phyloP scores from a whole-genome alignment of 2,888 invertebrate species.

The Antheraea yamamai region DNA sequence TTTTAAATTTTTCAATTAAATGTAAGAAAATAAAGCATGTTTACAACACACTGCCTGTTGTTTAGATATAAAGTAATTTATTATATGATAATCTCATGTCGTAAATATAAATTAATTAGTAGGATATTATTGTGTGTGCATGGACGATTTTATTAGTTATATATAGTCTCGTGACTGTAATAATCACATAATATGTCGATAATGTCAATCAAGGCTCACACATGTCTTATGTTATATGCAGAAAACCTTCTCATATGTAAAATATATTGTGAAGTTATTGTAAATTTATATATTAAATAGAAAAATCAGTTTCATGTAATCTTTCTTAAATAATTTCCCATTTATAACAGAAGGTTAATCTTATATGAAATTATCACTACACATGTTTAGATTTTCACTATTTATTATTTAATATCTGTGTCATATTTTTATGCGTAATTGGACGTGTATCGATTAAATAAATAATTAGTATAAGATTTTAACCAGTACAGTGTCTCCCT shows the following conservation, averaged over 20 bases:
- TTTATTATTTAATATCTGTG: background rate
- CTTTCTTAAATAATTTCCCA: background rate
- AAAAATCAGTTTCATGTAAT: background rate
- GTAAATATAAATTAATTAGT: conserved; percentile 28
- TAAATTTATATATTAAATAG: background rate
- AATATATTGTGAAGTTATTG: conserved; percentile 1
- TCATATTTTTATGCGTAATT: conserved; percentile 28
- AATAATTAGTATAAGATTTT: conserved; percentile 58
- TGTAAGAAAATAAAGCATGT: background rate
- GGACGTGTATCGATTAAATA: conserved; percentile 35
- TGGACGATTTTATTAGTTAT: background rate
- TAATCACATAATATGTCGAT: background rate
- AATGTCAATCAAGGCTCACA: background rate
- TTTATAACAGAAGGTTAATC: background rate
- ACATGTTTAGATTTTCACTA: background rate
- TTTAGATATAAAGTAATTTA: conserved; percentile 2
- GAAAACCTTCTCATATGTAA: background rate
- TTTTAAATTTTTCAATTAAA: conserved; percentile 22
- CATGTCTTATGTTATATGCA: background rate
- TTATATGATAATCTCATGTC: conserved; percentile 12
- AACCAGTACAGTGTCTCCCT: conserved; percentile 29
- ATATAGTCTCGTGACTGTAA: background rate
- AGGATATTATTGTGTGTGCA: conserved; percentile 11
- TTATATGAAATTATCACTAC: background rate
- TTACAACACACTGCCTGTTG: conserved; percentile 12